Percentiles rank a stretch among this genome's conserved stretches.
Evolutionary conservation across 23 tunicate species (phyloP).

Genomic region (Ascidia mentula): DNA sequence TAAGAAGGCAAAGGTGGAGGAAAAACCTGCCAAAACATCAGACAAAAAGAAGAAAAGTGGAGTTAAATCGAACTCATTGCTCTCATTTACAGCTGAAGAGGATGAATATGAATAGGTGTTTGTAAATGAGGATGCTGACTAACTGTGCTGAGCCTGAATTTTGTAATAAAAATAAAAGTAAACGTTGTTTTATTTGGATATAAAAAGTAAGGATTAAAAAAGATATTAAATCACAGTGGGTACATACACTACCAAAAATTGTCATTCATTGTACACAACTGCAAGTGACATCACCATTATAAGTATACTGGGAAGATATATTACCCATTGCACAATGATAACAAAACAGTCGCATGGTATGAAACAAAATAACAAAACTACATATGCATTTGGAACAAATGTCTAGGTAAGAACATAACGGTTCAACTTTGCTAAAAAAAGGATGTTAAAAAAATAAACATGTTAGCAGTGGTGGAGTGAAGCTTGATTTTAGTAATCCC

Average conservation of each 20-base stretch:
- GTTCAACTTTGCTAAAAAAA: not conserved
- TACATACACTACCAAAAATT: not conserved
- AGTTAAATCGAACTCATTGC: conserved; percentile 15
- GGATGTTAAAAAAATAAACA: too few relatives aligned
- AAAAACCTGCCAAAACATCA: not conserved
- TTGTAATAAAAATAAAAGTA: not conserved
- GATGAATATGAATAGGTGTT: not conserved
- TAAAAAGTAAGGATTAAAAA: not conserved
- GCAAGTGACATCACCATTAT: not conserved
- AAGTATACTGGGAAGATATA: not conserved
- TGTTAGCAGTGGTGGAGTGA: too few relatives aligned
- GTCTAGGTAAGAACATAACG: not conserved
- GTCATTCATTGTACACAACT: not conserved
- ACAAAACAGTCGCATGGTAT: not conserved
- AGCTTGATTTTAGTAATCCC: not conserved
- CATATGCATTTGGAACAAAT: not conserved
- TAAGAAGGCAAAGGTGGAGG: not conserved
- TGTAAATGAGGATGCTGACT: not conserved
- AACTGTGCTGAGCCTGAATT: not conserved
- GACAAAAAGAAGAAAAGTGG: conserved; percentile 9
- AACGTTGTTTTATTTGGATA: not conserved
- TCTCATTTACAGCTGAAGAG: conserved; percentile 40
- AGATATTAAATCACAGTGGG: not conserved
- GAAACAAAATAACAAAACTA: not conserved
- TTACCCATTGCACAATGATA: not conserved